Conservation (phyloP, 1,140 invertebrate genomes). For the Ridgeia piscesae region DNA sequence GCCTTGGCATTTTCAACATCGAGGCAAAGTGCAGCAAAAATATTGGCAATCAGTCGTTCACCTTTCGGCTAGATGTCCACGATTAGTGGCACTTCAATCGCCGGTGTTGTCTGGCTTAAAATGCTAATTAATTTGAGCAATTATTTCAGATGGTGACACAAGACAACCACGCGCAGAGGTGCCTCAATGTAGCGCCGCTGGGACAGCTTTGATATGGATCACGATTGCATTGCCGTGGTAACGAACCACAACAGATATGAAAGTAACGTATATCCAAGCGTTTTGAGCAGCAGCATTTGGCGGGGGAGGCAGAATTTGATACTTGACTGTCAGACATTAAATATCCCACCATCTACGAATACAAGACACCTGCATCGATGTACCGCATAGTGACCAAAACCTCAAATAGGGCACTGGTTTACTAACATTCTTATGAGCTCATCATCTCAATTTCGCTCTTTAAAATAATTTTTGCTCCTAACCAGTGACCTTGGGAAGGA, state of each 20-base stretch:
- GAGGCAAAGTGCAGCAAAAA: background rate
- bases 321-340: background rate
- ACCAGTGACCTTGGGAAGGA: too few species aligned
- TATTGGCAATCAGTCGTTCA: conserved; percentile 1
- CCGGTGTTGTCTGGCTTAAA: background rate
- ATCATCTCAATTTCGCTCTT: too few species aligned
- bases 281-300: background rate
- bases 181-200: background rate
- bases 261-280: background rate
- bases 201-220: background rate
- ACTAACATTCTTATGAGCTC: too few species aligned
- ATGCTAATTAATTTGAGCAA: background rate
- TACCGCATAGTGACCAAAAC: background rate
- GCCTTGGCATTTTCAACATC: background rate
- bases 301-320: background rate
- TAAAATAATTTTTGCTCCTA: too few species aligned
- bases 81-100: background rate
- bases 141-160: background rate
- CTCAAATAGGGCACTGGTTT: too few species aligned
- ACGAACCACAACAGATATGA: background rate
- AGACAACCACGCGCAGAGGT: background rate
- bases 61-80: background rate
- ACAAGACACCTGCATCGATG: background rate
- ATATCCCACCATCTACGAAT: background rate
- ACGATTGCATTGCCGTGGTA: background rate